Base-by-base conservation (phyloP, 2,797 vertebrate species). In the Falco peregrinus region DNA sequence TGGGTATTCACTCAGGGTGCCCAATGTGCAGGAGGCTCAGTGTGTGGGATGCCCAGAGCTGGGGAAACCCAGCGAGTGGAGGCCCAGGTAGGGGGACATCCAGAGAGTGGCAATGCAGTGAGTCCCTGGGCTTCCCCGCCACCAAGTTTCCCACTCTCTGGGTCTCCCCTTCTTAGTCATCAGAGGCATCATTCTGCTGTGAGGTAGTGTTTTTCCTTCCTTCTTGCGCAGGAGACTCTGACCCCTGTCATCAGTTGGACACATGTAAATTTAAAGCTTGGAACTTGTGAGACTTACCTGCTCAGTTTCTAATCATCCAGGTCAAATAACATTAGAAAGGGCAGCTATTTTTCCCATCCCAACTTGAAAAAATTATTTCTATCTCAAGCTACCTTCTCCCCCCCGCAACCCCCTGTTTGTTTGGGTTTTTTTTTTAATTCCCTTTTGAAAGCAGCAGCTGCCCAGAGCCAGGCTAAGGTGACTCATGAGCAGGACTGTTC, bases 21-120 rank as follows among this genome's bases (percentile, higher is more conserved):
- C 33, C 50, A 51, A 16, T 1, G 2, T 21, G 39, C 7, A 21
- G 20, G n/a, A 63, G 26, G 37, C 64, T 80, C 48, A 63, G 14
- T 0, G 21, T 43, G 50, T 19, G 18, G 28, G 11, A 12, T 54
- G 83, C 26, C 37, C 84, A 28, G 31, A 7, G 79, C 15, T 43
- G 56, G n/a, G 37, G 16, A 83, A 16, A 22, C 65, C 69, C 29
- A 51, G 9, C 2, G 50, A 80, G n/a, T 4, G 11, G 53, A n/a
- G 16, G 3, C 5, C 4, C 29, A 37, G 43, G 11, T 10, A 17
- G 7, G 13, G 21, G 37, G 14, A 65, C 21, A 10, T n/a, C 20
- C 10, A 31, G 45, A 48, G 63, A n/a, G 25, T 0, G 2, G 16
- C 0, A 4, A 10, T 65, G 21, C 57, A 70, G 45, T 0, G 0